phyloP scores from a whole-genome alignment of 2,113 vertebrate genomes.

The Sinocyclocheilus anophthalmus region DNA sequence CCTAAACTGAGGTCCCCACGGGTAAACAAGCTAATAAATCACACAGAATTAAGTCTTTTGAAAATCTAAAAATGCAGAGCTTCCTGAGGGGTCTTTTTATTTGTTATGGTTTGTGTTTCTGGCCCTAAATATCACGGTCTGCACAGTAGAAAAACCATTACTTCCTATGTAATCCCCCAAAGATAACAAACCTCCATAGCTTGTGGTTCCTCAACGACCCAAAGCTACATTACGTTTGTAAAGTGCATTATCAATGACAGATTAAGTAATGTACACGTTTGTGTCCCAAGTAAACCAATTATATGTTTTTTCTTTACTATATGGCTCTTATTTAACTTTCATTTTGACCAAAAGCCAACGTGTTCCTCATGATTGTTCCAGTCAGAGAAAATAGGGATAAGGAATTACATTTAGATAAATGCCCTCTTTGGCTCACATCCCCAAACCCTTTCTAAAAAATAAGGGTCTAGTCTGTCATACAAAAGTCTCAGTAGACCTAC shows the following conservation, averaged over 20 bases:
- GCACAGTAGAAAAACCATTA: too few relatives aligned
- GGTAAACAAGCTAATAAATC: too few relatives aligned
- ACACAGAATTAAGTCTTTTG: too few relatives aligned
- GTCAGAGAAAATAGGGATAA: neutral
- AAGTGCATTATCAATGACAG: neutral
- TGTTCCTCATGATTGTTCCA: neutral
- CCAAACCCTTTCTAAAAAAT: conserved; percentile 7
- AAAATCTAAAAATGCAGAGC: too few relatives aligned
- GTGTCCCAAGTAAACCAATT: neutral
- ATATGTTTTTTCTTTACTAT: neutral
- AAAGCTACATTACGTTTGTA: neutral
- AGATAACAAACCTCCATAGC: too few relatives aligned
- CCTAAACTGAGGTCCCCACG: too few relatives aligned
- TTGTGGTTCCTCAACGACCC: too few relatives aligned
- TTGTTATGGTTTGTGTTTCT: too few relatives aligned
- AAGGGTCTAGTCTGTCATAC: neutral
- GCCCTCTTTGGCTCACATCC: neutral
- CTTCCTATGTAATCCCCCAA: too few relatives aligned
- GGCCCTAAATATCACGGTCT: too few relatives aligned
- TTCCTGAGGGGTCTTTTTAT: too few relatives aligned
- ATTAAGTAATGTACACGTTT: neutral
- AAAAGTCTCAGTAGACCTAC: conserved; percentile 20
- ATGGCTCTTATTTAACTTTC: neutral
- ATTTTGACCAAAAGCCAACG: neutral
- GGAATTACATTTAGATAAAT: neutral